Evolutionary conservation across 2,888 invertebrate species (phyloP).

Genomic region (Polydrusus cervinus): DNA sequence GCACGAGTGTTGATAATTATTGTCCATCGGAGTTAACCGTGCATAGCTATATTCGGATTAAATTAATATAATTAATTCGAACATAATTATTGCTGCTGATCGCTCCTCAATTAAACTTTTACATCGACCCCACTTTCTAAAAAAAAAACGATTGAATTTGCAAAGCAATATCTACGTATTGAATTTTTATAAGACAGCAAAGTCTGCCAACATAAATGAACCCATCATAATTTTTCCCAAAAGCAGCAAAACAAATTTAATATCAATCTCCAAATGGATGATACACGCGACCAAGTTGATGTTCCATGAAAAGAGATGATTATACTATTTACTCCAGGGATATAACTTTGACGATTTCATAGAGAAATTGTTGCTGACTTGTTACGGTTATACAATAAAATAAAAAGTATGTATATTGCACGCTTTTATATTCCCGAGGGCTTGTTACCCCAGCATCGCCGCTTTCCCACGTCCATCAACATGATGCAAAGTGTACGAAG

Average conservation of each 20-base stretch:
- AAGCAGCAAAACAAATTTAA: slow-evolving; percentile 44
- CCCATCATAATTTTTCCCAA: slow-evolving; percentile 21
- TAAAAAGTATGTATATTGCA: slow-evolving; percentile 53
- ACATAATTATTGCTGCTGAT: too few species aligned
- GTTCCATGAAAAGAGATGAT: slow-evolving; percentile 45
- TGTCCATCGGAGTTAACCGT: too few species aligned
- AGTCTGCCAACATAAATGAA: background rate
- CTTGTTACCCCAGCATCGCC: slow-evolving; percentile 33
- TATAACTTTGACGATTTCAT: slow-evolving; percentile 51
- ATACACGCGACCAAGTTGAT: slow-evolving; percentile 46
- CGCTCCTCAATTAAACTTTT: too few species aligned
- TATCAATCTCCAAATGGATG: slow-evolving; percentile 48
- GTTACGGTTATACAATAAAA: slow-evolving; percentile 51
- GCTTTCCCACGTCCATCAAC: slow-evolving; percentile 53
- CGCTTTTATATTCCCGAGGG: slow-evolving; percentile 49
- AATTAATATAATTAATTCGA: too few species aligned
- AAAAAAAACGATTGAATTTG: too few species aligned
- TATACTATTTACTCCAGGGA: slow-evolving; percentile 46
- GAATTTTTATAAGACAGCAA: background rate
- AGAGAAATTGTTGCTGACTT: slow-evolving; percentile 51
- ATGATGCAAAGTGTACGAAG: slow-evolving; percentile 40
- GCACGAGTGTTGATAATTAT: too few species aligned
- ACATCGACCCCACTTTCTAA: too few species aligned
- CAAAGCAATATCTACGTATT: background rate
- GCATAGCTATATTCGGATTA: too few species aligned